Conservation (phyloP, 2,888 invertebrate species). For the Tortricodes alternella region DNA sequence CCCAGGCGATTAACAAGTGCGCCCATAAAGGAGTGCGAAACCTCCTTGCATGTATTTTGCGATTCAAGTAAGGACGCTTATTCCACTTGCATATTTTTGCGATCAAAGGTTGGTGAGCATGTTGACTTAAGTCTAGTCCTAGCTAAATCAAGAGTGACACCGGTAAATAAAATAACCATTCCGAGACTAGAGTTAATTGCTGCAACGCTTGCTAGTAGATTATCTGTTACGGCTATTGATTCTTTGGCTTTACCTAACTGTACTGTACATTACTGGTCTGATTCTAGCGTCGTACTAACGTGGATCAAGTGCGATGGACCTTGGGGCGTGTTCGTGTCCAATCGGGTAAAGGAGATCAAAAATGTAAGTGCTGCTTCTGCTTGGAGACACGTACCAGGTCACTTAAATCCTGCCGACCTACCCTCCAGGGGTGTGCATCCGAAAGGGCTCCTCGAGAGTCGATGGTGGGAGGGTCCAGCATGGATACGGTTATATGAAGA, state of each 20-base stretch:
- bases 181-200: background rate
- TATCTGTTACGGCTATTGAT: background rate
- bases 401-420: constrained; percentile 16
- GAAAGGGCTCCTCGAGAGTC: background rate
- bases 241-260: background rate
- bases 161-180: background rate
- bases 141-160: background rate
- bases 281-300: constrained; percentile 1
- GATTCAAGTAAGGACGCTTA: background rate
- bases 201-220: background rate
- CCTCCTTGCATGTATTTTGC: background rate
- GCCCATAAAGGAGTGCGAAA: background rate
- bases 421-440: constrained; percentile 24
- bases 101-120: background rate
- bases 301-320: constrained; percentile 4
- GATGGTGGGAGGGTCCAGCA: constrained; percentile 24
- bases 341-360: constrained; percentile 11
- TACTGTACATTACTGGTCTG: background rate
- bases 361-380: background rate
- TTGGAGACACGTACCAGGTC: constrained; percentile 22
- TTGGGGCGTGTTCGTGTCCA: constrained; percentile 7
- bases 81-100: background rate
- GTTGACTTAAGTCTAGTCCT: background rate
- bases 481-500: background rate
- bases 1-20: background rate